Percentiles rank a stretch among this genome's conserved stretches.
phyloP scores from a whole-genome alignment of 2,797 vertebrate species.

The Podarcis siculus region DNA sequence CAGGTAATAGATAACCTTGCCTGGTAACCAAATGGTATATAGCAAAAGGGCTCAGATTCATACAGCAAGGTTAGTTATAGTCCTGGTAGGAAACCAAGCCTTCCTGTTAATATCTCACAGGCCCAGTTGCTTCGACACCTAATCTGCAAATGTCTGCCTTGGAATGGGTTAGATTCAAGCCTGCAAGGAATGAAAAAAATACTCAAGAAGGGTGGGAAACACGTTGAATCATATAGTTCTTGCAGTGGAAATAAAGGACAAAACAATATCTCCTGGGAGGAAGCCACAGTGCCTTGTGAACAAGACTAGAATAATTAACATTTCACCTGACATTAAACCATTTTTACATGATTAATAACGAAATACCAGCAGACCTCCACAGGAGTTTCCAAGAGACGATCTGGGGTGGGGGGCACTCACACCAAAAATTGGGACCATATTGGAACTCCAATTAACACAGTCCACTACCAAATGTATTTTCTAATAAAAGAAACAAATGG shows the following conservation, averaged over 20 bases:
- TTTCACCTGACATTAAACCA: neutral
- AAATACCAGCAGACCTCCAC: neutral
- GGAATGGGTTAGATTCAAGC: neutral
- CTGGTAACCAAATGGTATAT: neutral
- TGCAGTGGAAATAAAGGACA: neutral
- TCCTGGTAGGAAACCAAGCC: conserved; percentile 30
- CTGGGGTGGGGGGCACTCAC: no score
- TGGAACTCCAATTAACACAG: neutral
- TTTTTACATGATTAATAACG: neutral
- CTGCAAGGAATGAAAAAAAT: neutral
- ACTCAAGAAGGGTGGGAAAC: neutral
- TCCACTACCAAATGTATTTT: neutral
- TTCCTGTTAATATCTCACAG: neutral
- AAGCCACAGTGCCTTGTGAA: neutral
- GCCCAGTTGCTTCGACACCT: neutral
- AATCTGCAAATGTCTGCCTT: neutral
- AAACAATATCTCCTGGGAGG: neutral
- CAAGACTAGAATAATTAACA: neutral
- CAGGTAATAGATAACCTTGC: neutral
- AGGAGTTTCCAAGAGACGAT: neutral
- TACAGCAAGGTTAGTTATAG: conserved; percentile 42
- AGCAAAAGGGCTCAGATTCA: conserved; percentile 28
- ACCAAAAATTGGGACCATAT: neutral
- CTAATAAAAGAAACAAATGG: neutral
- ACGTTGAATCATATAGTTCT: neutral